Conservation (phyloP, 23 tunicate genomes). For the Ascidia mentula region DNA sequence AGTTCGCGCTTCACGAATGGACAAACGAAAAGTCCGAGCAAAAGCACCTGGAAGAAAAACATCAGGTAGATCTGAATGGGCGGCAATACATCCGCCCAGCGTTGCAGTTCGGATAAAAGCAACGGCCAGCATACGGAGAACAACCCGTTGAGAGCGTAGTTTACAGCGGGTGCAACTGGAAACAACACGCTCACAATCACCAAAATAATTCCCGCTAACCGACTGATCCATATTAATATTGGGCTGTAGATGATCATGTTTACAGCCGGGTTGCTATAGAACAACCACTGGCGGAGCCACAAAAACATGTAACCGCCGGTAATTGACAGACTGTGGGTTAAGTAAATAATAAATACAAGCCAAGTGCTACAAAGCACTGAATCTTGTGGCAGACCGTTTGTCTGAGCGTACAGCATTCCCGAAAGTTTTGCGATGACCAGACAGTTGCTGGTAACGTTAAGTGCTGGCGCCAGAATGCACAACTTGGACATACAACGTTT, state of each 20-base stretch:
- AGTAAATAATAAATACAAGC: background rate
- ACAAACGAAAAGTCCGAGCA: background rate
- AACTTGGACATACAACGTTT: background rate
- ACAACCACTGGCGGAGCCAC: conserved; percentile 74
- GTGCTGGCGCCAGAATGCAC: background rate
- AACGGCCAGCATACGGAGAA: background rate
- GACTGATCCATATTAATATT: conserved; percentile 27
- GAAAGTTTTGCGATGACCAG: background rate
- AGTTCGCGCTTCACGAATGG: background rate
- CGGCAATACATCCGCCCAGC: background rate
- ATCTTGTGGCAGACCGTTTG: background rate
- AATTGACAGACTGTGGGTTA: background rate
- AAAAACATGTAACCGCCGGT: conserved; percentile 18
- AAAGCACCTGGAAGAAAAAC: background rate
- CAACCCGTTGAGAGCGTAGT: background rate
- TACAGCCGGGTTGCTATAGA: conserved; percentile 63
- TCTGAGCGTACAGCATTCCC: background rate
- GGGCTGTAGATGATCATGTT: conserved; percentile 30
- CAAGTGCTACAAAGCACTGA: background rate
- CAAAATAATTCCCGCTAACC: conserved; percentile 14
- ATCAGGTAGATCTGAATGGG: background rate
- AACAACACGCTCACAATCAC: conserved; percentile 2
- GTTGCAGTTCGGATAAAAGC: background rate
- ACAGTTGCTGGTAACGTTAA: background rate
- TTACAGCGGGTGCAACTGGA: background rate